These are phyloP conservation scores for Mustela nigripes DNA, from an alignment of 2,113 vertebrate species.

Conservation along the genomic window DNA sequence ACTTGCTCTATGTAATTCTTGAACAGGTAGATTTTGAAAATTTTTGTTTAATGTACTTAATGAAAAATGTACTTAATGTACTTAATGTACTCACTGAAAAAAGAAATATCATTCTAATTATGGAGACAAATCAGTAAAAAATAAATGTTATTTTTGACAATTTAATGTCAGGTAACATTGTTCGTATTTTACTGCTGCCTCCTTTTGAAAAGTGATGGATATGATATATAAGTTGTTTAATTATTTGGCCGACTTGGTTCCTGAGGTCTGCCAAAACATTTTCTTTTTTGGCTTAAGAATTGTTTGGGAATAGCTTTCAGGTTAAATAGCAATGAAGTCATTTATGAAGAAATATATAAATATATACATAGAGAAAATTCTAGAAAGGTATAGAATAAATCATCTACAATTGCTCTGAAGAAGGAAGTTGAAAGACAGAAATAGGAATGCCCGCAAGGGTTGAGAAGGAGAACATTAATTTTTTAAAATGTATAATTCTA, in stretches of 20 bases:
- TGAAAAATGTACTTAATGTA: no score
- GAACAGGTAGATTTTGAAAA: not conserved
- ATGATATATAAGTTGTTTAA: not conserved
- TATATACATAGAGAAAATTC: not conserved
- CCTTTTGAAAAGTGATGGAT: constrained; percentile 35
- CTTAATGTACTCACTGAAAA: no score
- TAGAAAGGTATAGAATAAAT: not conserved
- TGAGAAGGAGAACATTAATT: not conserved
- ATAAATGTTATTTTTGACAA: not conserved
- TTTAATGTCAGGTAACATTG: not conserved
- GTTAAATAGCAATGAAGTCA: not conserved
- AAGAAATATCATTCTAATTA: no score
- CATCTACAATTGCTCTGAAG: not conserved
- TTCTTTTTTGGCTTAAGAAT: not conserved
- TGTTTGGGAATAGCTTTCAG: not conserved
- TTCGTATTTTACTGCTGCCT: not conserved
- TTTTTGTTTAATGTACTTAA: not conserved
- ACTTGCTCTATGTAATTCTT: not conserved
- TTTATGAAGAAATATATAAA: constrained; percentile 11
- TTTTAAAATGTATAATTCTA: not conserved
- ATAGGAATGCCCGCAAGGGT: not conserved
- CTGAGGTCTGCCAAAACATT: not conserved
- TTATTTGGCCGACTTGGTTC: not conserved
- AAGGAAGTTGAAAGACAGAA: not conserved
- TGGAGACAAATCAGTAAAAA: not conserved